Percentiles rank a stretch among this genome's conserved stretches.
phyloP scores from a whole-genome alignment of 2,113 vertebrate genomes.

The Meleagris gallopavo region DNA sequence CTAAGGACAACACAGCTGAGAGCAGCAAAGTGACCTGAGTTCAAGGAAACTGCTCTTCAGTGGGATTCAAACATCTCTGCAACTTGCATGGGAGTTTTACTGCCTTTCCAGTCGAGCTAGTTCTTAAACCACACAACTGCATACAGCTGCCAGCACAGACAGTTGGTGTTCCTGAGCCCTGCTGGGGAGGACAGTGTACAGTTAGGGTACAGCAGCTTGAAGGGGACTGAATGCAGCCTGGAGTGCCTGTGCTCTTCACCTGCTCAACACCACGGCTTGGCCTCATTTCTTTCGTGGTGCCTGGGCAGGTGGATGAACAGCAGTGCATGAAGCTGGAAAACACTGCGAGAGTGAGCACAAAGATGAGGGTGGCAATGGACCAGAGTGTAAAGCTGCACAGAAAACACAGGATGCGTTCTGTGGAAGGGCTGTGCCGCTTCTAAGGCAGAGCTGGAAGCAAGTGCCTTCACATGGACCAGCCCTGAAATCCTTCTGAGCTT shows the following conservation, averaged over 20 bases:
- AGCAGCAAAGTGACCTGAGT: not conserved
- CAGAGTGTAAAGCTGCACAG: rapidly evolving
- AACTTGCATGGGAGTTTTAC: not conserved
- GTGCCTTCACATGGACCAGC: rapidly evolving
- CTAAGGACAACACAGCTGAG: not conserved
- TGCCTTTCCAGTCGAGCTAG: not conserved
- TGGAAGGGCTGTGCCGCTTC: not conserved
- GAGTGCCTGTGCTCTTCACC: rapidly evolving
- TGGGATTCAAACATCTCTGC: not conserved
- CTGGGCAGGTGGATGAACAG: not conserved
- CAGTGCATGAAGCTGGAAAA: not conserved
- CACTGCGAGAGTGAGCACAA: not conserved
- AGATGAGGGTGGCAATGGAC: not conserved
- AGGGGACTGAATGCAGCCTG: rapidly evolving
- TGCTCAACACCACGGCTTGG: rapidly evolving
- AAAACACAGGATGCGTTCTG: not conserved
- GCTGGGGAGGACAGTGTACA: not conserved
- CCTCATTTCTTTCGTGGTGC: not conserved
- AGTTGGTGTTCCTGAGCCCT: not conserved
- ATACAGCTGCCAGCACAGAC: not conserved
- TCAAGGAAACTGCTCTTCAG: not conserved
- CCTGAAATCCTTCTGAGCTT: not conserved
- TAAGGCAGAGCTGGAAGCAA: not conserved
- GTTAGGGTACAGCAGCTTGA: not conserved
- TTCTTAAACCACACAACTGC: not conserved